These are phyloP conservation scores for Myzus persicae DNA, from an alignment of 1,140 invertebrate genomes.

Conservation along the genomic window DNA sequence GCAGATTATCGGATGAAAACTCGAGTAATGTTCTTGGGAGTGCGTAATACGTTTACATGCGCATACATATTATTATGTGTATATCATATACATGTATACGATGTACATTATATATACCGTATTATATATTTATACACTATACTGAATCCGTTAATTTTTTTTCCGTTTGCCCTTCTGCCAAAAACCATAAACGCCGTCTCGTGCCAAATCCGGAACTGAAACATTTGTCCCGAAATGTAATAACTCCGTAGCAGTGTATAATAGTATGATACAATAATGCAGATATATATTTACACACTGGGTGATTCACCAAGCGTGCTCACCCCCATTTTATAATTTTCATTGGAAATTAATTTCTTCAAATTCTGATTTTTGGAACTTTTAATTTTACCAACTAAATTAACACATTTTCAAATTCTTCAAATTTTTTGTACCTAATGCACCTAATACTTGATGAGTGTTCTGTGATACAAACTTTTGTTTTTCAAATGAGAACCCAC, in stretches of 20 bases:
- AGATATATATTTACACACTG: background rate
- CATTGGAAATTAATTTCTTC: no score
- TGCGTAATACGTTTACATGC: background rate
- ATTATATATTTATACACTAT: no score
- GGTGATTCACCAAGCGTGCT: no score
- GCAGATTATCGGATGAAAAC: slow-evolving; percentile 50
- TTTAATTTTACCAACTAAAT: no score
- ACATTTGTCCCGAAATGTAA: slow-evolving; percentile 42
- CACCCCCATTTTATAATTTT: no score
- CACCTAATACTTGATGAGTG: no score
- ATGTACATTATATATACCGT: background rate
- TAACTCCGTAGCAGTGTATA: background rate
- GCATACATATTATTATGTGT: background rate
- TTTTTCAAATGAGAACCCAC: no score
- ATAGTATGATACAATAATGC: background rate
- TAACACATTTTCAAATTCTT: no score
- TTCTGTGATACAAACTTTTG: no score
- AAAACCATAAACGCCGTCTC: background rate
- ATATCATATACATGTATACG: background rate
- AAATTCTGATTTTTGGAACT: no score
- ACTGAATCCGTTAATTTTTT: background rate
- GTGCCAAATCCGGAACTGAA: slow-evolving; percentile 20
- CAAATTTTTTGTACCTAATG: no score
- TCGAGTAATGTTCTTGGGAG: background rate
- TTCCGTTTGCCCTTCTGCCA: background rate